Percentiles rank a stretch among this genome's conserved stretches.
phyloP scores from a whole-genome alignment of 2,888 invertebrate genomes.

The Spisula solida region DNA sequence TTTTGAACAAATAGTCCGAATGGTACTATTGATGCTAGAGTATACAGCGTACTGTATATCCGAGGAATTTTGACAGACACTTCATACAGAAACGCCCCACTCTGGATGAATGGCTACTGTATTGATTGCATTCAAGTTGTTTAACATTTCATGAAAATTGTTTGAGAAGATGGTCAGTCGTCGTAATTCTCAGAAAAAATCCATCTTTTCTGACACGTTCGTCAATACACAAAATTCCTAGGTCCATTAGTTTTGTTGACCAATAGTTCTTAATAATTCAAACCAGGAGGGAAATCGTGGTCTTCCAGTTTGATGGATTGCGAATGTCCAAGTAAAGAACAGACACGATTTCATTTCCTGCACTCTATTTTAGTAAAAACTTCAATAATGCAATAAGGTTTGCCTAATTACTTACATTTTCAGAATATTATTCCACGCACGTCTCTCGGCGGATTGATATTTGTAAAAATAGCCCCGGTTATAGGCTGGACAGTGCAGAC shows the following conservation, averaged over 20 bases:
- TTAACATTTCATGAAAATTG: constrained; percentile 30
- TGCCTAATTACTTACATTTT: constrained; percentile 59
- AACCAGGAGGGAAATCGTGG: constrained; percentile 36
- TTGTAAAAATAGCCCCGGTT: constrained; percentile 32
- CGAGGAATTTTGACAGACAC: background rate
- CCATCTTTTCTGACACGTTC: constrained; percentile 29
- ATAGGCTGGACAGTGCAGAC: background rate
- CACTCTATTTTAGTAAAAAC: constrained; percentile 54
- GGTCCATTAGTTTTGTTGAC: constrained; percentile 60
- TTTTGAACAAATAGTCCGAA: constrained; percentile 6
- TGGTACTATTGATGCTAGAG: background rate
- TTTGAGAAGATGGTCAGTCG: constrained; percentile 22
- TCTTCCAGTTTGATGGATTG: constrained; percentile 38
- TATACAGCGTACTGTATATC: background rate
- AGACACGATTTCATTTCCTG: constrained; percentile 58
- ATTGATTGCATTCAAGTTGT: constrained; percentile 21
- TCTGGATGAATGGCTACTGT: constrained; percentile 5
- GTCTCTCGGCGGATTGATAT: constrained; percentile 39
- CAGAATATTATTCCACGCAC: constrained; percentile 52
- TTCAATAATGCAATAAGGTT: constrained; percentile 56
- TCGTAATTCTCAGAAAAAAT: constrained; percentile 32
- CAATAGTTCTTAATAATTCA: constrained; percentile 40
- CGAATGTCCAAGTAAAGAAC: constrained; percentile 45
- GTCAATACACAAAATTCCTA: constrained; percentile 30
- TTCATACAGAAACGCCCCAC: background rate